phyloP scores from a whole-genome alignment of 2,888 invertebrate species.

The Aphodius granarius region DNA sequence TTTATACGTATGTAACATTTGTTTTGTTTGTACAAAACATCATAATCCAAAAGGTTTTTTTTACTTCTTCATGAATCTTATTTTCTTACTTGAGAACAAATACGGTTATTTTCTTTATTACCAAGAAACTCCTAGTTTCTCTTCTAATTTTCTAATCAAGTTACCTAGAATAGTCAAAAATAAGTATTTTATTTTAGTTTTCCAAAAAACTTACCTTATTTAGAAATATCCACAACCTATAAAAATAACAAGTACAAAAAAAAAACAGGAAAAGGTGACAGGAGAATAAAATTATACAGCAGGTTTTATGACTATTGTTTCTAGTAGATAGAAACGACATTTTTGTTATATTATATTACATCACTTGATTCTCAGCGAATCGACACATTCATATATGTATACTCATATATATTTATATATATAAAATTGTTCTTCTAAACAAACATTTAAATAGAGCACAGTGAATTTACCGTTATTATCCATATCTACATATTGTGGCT shows the following conservation, averaged over 20 bases:
- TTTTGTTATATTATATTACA: slow-evolving; percentile 53
- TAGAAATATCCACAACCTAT: too few species aligned
- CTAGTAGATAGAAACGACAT: slow-evolving; percentile 56
- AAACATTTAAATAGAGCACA: slow-evolving; percentile 53
- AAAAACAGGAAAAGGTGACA: slow-evolving; percentile 1
- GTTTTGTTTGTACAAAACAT: too few species aligned
- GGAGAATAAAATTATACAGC: slow-evolving; percentile 27
- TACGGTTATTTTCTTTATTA: too few species aligned
- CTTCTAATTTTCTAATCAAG: too few species aligned
- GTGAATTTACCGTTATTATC: slow-evolving; percentile 49
- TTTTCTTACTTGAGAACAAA: too few species aligned
- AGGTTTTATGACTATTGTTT: slow-evolving; percentile 52
- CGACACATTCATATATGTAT: slow-evolving; percentile 27
- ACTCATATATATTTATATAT: slow-evolving; percentile 45
- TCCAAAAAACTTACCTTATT: too few species aligned
- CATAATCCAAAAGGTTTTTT: too few species aligned
- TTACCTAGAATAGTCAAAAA: not conserved
- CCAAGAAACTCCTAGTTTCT: too few species aligned
- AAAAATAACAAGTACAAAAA: not conserved
- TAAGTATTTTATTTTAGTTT: not conserved
- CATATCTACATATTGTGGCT: slow-evolving; percentile 16
- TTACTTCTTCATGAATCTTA: too few species aligned
- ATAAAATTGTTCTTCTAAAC: slow-evolving; percentile 55
- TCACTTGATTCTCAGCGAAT: slow-evolving; percentile 55
- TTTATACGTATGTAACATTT: too few species aligned